Base-by-base conservation (phyloP, 2,888 invertebrate genomes). In the Ariolimax columbianus region DNA sequence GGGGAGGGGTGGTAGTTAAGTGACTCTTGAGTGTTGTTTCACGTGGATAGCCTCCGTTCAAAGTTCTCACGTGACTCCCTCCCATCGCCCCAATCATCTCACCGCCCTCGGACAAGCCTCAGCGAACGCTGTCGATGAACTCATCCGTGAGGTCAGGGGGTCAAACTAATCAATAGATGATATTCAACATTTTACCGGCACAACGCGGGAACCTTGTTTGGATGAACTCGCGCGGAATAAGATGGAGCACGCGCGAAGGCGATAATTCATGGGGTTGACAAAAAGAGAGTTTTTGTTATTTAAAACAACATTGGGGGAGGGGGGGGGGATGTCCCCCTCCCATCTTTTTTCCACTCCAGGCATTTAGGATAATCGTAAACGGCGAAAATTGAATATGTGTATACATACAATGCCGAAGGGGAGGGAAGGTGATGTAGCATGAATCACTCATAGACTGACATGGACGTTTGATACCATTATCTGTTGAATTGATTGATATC, bases 121-220 rank as follows among this genome's bases (percentile, higher is more conserved):
- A 3, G 9, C 38, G 33, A 70, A 23, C 33, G 30, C 77, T 47
- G 33, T 17, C 36, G 55, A 43, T 43, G 55, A 55, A 36, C 36
- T 70, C 70, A 33, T 19, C 36, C 11, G 33, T 4, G 3, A 55
- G 77, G 59, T 77, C 77, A 70, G 4, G 14, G 70, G 70, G 33
- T 70, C 70, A 55, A 77, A 36, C 17, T 59, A 55, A 77, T 77
- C 77, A 77, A 77, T 77, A 36, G 33, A 77, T 77, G n/a, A 77
- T 77, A 55, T 77, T 51, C 36, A 51, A 59, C 47, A 51, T 17
- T 55, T 11, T 33, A 3, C 55, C 17, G 0, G 33, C 4, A 55
- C 23, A 1, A n/a, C 6, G 51, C 36, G 47, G 33, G 55, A 51
- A 36, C 36, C 51, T 55, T 33, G 59, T 59, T 26, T 2, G 36